Conservation (phyloP, 2,888 invertebrate species). For the Ceraclea dissimilis region DNA sequence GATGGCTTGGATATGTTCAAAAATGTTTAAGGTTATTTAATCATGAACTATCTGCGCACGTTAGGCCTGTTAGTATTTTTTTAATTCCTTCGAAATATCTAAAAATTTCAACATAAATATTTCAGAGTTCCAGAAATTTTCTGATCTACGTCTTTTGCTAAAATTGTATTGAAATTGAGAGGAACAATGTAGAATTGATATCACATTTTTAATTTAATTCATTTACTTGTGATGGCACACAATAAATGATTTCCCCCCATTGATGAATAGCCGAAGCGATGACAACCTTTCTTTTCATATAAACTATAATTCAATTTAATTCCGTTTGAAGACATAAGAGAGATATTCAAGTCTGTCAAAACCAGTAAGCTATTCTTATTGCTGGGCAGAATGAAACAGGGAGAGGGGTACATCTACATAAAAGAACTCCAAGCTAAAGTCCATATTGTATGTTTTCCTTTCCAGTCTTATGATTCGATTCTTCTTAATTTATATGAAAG, state of each 20-base stretch:
- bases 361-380: slow-evolving; percentile 19
- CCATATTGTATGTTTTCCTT: not conserved
- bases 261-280: not conserved
- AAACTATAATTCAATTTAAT: slow-evolving; percentile 25
- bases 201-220: too few relatives aligned
- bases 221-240: too few relatives aligned
- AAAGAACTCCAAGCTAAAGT: not conserved
- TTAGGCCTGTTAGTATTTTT: too few relatives aligned
- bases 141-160: too few relatives aligned
- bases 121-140: too few relatives aligned
- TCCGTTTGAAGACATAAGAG: slow-evolving; percentile 15
- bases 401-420: slow-evolving; percentile 3
- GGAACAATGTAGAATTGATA: too few relatives aligned
- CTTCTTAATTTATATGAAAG: not conserved
- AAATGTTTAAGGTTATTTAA: too few relatives aligned
- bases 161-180: too few relatives aligned
- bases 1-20: too few relatives aligned
- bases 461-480: not conserved
- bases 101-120: too few relatives aligned
- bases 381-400: slow-evolving; percentile 18
- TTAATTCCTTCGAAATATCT: too few relatives aligned
- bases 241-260: not conserved
- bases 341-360: slow-evolving; percentile 19
- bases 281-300: slow-evolving; percentile 17
- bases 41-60: too few relatives aligned